These are phyloP conservation scores for Amphimallon solstitiale DNA, from an alignment of 2,888 invertebrate genomes.

Conservation along the genomic window DNA sequence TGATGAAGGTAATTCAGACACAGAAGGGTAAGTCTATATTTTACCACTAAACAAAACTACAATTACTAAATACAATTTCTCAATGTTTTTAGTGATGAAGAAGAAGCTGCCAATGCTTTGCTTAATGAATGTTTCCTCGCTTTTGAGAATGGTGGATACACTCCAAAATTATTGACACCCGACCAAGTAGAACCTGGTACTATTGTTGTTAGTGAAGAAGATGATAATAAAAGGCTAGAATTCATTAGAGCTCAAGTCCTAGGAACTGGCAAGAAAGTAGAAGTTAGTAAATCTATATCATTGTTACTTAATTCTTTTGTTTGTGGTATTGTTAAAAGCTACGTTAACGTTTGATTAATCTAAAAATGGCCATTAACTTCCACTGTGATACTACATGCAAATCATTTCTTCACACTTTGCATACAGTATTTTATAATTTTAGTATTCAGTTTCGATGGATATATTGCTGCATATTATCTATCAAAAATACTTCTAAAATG, in stretches of 20 bases:
- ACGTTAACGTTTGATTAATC: too few relatives aligned
- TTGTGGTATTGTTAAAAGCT: too few relatives aligned
- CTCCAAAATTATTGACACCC: conserved; percentile 75
- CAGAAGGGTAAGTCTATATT: conserved; percentile 53
- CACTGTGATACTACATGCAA: too few relatives aligned
- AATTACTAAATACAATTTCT: neutral
- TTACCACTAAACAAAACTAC: neutral
- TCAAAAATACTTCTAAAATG: too few relatives aligned
- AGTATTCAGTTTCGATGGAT: too few relatives aligned
- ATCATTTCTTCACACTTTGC: too few relatives aligned
- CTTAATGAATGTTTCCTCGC: conserved; percentile 70
- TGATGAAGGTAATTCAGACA: conserved; percentile 58
- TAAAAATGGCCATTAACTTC: too few relatives aligned
- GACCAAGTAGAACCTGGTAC: conserved; percentile 79
- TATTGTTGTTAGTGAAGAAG: conserved; percentile 77
- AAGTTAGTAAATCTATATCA: conserved; percentile 57
- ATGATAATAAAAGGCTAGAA: conserved; percentile 79
- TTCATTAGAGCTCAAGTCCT: conserved; percentile 76
- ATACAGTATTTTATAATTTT: too few relatives aligned
- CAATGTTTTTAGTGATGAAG: conserved; percentile 45
- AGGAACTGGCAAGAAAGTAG: conserved; percentile 69
- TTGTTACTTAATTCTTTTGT: too few relatives aligned
- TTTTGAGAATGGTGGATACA: conserved; percentile 86
- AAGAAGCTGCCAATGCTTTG: conserved; percentile 65
- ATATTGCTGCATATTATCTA: too few relatives aligned